These are phyloP conservation scores for Enteromius thamalakanensis DNA, from an alignment of 2,797 vertebrate species.

Conservation along the genomic window DNA sequence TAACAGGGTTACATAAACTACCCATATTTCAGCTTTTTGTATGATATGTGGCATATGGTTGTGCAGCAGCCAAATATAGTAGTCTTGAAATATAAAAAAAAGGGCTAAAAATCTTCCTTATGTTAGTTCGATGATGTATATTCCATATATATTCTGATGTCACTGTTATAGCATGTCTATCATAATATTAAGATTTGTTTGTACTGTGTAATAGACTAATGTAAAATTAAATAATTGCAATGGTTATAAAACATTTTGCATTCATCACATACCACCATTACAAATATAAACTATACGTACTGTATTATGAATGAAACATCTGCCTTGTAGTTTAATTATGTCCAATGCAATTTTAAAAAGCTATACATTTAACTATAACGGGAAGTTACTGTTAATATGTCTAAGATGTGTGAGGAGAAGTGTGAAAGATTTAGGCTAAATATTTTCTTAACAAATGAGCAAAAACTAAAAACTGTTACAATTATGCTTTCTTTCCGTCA, in stretches of 20 bases:
- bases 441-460: constrained; percentile 27
- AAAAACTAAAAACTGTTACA: constrained; percentile 8
- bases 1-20: constrained; percentile 39
- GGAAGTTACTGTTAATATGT: not conserved
- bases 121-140: not conserved
- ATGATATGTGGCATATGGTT: constrained; percentile 41
- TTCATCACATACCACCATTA: constrained; percentile 11
- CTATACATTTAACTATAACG: not conserved
- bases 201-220: not conserved
- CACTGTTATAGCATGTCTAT: not conserved
- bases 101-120: not conserved
- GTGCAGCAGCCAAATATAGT: constrained; percentile 15
- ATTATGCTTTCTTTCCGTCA: not conserved
- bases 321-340: constrained; percentile 16
- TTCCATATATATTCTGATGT: not conserved
- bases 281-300: not conserved
- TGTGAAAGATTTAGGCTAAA: constrained; percentile 5
- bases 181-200: not conserved
- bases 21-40: constrained; percentile 45
- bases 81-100: not conserved
- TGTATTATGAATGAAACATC: not conserved
- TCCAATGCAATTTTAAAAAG: not conserved
- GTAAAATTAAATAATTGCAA: not conserved
- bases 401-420: not conserved
- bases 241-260: not conserved